These are phyloP conservation scores for Esperia sulphurella DNA, from an alignment of 2,888 invertebrate species.

Conservation along the genomic window DNA sequence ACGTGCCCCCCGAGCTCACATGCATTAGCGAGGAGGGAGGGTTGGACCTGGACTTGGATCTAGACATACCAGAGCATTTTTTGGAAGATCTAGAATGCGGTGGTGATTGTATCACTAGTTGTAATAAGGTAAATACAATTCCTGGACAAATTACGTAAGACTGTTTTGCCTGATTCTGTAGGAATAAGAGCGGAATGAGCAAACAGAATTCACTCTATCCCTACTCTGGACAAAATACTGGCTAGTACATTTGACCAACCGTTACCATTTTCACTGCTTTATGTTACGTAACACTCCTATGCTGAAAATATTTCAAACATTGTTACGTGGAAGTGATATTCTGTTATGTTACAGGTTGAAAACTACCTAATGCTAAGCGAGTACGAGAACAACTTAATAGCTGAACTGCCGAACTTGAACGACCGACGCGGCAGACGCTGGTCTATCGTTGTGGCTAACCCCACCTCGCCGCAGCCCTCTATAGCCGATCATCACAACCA, in stretches of 20 bases:
- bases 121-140: slow-evolving; percentile 81
- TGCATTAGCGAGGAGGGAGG: slow-evolving; percentile 93
- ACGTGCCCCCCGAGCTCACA: slow-evolving; percentile 85
- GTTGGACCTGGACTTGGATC: slow-evolving; percentile 88
- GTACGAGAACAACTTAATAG: slow-evolving; percentile 90
- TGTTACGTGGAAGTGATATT: background rate
- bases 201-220: too few species aligned
- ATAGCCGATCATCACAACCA: slow-evolving; percentile 39
- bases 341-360: slow-evolving; percentile 79
- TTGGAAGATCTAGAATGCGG: slow-evolving; percentile 89
- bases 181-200: too few species aligned
- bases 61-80: slow-evolving; percentile 82
- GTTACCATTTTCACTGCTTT: too few species aligned
- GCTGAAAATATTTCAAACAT: too few species aligned
- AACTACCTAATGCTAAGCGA: slow-evolving; percentile 92
- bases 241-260: too few species aligned
- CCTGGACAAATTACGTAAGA: too few species aligned
- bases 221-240: too few species aligned
- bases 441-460: slow-evolving; percentile 81
- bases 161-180: too few species aligned
- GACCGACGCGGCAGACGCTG: slow-evolving; percentile 85
- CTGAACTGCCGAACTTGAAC: slow-evolving; percentile 86
- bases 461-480: slow-evolving; percentile 34
- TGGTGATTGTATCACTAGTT: slow-evolving; percentile 90
- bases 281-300: too few species aligned